Percentiles rank a stretch among this genome's conserved stretches.
Conservation (phyloP, 64 coral and sea anemone species). For the Montipora efflorescens region DNA sequence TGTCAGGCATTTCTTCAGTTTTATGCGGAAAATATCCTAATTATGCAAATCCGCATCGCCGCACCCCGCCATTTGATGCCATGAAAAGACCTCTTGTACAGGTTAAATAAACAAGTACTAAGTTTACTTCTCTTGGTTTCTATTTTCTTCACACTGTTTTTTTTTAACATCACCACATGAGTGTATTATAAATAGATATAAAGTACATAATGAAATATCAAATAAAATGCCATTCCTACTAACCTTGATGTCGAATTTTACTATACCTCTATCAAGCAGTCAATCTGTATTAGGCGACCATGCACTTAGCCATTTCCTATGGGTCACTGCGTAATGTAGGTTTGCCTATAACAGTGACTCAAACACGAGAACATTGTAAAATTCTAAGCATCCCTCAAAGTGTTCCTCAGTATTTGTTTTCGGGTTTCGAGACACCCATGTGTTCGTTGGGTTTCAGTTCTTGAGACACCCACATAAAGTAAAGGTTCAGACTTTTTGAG, state of each 20-base stretch:
- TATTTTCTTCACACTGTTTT: neutral
- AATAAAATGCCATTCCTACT: neutral
- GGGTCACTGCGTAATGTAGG: neutral
- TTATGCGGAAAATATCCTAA: no score
- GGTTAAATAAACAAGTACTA: neutral
- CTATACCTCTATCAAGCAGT: neutral
- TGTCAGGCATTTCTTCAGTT: no score
- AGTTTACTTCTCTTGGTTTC: slow-evolving; percentile 10
- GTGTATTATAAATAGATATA: no score
- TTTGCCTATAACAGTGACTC: neutral
- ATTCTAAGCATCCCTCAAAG: no score
- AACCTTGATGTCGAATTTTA: neutral
- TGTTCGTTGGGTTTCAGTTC: no score
- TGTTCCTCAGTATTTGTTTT: no score
- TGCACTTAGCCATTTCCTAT: neutral
- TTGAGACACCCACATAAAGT: no score
- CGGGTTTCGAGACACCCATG: no score
- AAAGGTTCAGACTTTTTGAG: no score
- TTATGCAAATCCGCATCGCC: no score
- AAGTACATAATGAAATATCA: neutral
- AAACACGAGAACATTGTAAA: no score
- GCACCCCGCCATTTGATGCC: no score
- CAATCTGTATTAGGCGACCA: neutral
- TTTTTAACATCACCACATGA: neutral
- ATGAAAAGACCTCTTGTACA: neutral